These are phyloP conservation scores for Mythimna impura DNA, from an alignment of 2,888 invertebrate genomes.

Conservation along the genomic window DNA sequence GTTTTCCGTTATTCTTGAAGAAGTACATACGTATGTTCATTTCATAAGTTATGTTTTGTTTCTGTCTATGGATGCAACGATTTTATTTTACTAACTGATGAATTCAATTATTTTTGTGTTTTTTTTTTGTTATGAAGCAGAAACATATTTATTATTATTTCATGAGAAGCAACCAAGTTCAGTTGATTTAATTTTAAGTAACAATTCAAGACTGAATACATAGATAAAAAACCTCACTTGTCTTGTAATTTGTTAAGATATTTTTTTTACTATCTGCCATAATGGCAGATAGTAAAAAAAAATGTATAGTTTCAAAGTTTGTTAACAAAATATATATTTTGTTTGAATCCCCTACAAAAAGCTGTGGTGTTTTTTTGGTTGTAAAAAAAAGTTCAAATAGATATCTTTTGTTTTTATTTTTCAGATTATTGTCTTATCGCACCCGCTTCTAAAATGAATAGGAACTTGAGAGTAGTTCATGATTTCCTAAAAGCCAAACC, in stretches of 20 bases:
- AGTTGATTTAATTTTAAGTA: slow-evolving; percentile 2
- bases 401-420: too few relatives aligned
- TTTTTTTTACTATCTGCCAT: neutral
- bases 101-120: neutral
- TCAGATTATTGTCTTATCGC: too few relatives aligned
- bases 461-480: too few relatives aligned
- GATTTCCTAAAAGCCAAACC: too few relatives aligned
- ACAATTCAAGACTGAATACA: slow-evolving; percentile 14
- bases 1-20: neutral
- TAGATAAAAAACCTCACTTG: neutral
- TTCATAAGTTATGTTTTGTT: neutral
- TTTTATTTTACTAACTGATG: neutral
- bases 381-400: too few relatives aligned
- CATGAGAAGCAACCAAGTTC: neutral
- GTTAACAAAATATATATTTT: too few relatives aligned
- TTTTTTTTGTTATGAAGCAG: neutral
- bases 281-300: too few relatives aligned
- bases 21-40: neutral
- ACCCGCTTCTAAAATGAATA: too few relatives aligned
- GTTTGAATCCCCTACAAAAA: too few relatives aligned
- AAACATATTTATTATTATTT: neutral
- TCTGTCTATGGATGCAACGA: neutral
- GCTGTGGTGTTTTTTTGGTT: too few relatives aligned
- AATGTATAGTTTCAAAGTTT: too few relatives aligned
- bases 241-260: too few relatives aligned